phyloP scores from a whole-genome alignment of 2,113 vertebrate species.

The Corapipo altera region DNA sequence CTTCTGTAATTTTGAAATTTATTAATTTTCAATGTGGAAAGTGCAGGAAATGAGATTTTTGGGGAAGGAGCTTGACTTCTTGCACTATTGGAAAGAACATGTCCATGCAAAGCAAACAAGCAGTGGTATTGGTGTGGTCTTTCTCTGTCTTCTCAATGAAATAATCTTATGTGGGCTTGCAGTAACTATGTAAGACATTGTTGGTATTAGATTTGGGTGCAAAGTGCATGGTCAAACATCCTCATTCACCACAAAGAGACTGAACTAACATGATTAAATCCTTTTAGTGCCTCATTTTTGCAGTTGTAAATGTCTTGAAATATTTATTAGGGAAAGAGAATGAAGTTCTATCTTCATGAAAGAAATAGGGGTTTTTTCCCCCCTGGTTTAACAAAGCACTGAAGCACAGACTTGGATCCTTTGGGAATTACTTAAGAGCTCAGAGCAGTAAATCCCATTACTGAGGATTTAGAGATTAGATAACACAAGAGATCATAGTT shows the following conservation, averaged over 20 bases:
- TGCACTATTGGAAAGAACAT: background rate
- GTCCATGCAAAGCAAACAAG: background rate
- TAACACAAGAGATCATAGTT: slow-evolving; percentile 48
- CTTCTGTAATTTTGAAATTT: background rate
- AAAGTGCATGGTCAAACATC: background rate
- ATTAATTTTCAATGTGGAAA: background rate
- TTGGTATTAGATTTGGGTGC: background rate
- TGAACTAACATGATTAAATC: background rate
- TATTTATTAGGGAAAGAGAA: background rate
- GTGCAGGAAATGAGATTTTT: background rate
- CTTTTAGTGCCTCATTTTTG: background rate
- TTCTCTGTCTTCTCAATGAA: background rate
- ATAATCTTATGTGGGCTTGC: background rate
- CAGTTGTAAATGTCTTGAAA: background rate
- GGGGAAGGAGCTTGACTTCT: background rate
- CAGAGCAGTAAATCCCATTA: slow-evolving; percentile 17
- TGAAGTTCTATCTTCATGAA: background rate
- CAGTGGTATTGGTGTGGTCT: background rate
- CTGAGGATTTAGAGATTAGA: slow-evolving; percentile 22
- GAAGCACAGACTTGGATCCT: background rate
- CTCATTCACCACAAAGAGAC: background rate
- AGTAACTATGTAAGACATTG: background rate
- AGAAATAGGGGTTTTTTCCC: background rate
- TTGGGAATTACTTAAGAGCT: background rate
- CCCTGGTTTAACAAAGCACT: background rate